Evolutionary conservation across 2,888 invertebrate genomes (phyloP), one percentile per base, ranked within the genome.

Genomic region (Limenitis arthemis): DNA sequence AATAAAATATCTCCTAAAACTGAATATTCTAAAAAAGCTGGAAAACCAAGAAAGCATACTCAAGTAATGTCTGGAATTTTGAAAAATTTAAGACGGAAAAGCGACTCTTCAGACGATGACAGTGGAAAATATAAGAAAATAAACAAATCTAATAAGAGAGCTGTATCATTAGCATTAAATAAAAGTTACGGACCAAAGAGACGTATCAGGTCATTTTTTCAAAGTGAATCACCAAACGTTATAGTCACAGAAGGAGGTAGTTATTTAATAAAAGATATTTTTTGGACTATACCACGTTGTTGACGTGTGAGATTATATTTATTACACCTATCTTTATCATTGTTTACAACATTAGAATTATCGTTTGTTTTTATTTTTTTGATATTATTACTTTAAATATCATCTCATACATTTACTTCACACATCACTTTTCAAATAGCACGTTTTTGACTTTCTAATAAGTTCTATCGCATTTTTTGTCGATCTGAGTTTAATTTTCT

Each of bases 231-330:
- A 42, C 85, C 86, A 55, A 84, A 85, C 61, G 84, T 87, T 51
- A 79, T 86, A 60, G 81, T 86, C 43, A 85, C 87, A 54, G 85
- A 86, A 85, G 87, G 86, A 87, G 87, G 87, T 87, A 87, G 74
- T 66, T 70, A 51, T 59, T 41, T 4, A 20, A 20, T 20, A 20
- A 20, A 20, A 20, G 4, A 20, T 20, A 20, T 49, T 47, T 51
- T 41, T 44, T 39, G 50, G 44, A 39, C 29, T 48, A 42, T 44
- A 50, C 28, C 46, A 46, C 40, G 43, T 32, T 43, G 38, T 20
- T 8, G 28, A 30, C 47, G 57, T 57, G 51, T 53, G 51, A 57
- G 59, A 49, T 55, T 53, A 51, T 44, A 54, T 53, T 44, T 48
- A 30, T 20, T 34, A 8, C 11, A 32, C 28, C 29, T 39, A 38